phyloP scores from a whole-genome alignment of 2,797 vertebrate genomes.

The Oreochromis grahami region DNA sequence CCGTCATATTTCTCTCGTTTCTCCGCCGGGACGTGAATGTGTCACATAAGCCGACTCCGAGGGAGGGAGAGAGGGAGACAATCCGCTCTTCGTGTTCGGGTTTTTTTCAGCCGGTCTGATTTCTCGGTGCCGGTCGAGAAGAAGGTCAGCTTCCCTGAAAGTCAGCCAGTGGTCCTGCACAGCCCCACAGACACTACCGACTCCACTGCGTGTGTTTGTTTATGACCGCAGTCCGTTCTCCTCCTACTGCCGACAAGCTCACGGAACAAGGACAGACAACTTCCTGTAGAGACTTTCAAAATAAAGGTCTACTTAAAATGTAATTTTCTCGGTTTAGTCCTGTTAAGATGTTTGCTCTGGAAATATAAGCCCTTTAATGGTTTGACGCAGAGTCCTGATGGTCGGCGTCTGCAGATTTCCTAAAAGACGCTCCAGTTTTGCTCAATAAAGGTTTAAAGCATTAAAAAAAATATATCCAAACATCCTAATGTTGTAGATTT shows the following conservation, averaged over 20 bases:
- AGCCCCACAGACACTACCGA: neutral
- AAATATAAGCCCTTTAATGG: neutral
- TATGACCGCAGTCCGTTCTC: constrained; percentile 54
- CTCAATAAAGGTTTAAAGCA: neutral
- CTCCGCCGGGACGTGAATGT: constrained; percentile 34
- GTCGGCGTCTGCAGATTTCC: neutral
- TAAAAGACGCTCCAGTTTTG: neutral
- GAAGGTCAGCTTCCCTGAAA: neutral
- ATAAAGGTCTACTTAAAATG: neutral
- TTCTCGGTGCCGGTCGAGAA: neutral
- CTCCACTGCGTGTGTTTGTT: constrained; percentile 63
- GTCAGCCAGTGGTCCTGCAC: neutral
- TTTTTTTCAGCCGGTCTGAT: neutral
- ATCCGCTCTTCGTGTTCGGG: neutral
- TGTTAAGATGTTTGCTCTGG: neutral
- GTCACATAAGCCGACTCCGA: constrained; percentile 47
- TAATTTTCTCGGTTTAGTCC: accelerated
- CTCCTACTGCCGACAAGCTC: neutral
- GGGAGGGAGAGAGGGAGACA: neutral
- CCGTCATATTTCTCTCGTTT: constrained; percentile 70
- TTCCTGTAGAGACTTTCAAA: neutral
- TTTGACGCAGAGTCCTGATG: neutral
- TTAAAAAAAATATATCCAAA: accelerated
- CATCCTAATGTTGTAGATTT: accelerated
- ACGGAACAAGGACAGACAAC: accelerated